These are phyloP conservation scores for Phlogophora meticulosa DNA, from an alignment of 2,888 invertebrate species.

Conservation along the genomic window DNA sequence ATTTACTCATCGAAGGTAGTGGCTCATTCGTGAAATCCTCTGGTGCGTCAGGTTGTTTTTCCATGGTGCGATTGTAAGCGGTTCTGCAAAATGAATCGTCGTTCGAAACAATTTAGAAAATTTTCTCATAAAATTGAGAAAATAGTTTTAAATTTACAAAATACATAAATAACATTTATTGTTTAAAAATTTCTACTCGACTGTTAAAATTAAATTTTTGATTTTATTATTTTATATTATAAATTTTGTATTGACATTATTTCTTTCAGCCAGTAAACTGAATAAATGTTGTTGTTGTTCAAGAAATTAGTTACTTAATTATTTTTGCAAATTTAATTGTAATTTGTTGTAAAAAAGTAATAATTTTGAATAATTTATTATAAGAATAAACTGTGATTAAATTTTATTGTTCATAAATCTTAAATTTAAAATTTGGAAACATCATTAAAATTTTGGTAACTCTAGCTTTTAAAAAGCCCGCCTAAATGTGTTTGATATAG, in stretches of 20 bases:
- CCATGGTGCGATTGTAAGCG: constrained; percentile 62
- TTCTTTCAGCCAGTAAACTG: too few relatives aligned
- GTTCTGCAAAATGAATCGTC: constrained; percentile 67
- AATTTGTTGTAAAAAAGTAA: constrained; percentile 54
- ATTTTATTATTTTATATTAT: too few relatives aligned
- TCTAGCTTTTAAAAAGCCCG: constrained; percentile 35
- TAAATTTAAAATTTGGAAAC: constrained; percentile 38
- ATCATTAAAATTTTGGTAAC: constrained; percentile 23
- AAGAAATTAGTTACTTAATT: too few relatives aligned
- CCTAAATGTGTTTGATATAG: constrained; percentile 36
- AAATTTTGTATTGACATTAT: too few relatives aligned
- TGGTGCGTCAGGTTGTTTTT: constrained; percentile 56
- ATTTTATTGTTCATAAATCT: constrained; percentile 41
- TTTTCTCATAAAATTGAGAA: constrained; percentile 57
- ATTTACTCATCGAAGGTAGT: constrained; percentile 59
- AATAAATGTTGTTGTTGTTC: too few relatives aligned
- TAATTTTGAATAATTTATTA: constrained; percentile 30
- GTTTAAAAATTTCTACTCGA: constrained; percentile 50
- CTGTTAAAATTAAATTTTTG: constrained; percentile 40
- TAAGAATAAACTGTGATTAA: constrained; percentile 31
- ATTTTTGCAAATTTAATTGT: constrained; percentile 43
- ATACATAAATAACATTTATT: constrained; percentile 58
- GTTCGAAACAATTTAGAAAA: constrained; percentile 60
- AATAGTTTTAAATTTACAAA: constrained; percentile 60
- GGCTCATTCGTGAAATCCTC: constrained; percentile 62